Evolutionary conservation across 2,797 vertebrate genomes (phyloP), one percentile per base, ranked within the genome.

Genomic region (Intellagama lesueurii): DNA sequence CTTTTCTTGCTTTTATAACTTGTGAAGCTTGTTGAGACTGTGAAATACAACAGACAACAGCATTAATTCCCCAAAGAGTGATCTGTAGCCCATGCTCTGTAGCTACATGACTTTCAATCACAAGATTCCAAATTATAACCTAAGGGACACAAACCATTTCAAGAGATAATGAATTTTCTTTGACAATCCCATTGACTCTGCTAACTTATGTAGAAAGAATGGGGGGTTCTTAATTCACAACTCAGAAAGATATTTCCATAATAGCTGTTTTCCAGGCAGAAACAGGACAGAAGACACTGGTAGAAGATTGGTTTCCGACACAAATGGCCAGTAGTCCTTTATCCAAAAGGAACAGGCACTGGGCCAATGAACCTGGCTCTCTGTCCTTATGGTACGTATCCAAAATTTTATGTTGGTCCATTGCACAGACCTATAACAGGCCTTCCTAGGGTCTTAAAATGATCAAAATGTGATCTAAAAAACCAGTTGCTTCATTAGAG

Each of bases 91-190:
- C 89, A 4, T 96, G 94, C 95, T 93, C 94, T 96, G n/a, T n/a
- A n/a, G n/a, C 92, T 92, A 92, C 81, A 86, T 95, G 96, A 96
- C 96, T 96, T 97, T 96, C 91, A 95, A 4, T 93, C 86, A 87
- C 89, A 91, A 0, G 56, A 0, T 87, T 95, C 84, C 93, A 94
- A 91, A 96, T 89, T 91, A 96, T 90, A 96, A 89, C 92, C 83
- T 81, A 79, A 87, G 85, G 91, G 93, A 90, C 69, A 89, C 72
- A 94, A 95, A 92, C 86, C 88, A 96, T 96, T 96, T 94, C 90
- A 96, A 92, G 94, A 93, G 94, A 93, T 93, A 94, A 96, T 96
- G 94, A 94, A 83, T 94, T 95, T 84, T 92, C 85, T 91, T 93
- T 92, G 89, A 81, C 91, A 87, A 47, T 94, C 91, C 94, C 86